Percentiles rank a stretch among this genome's conserved stretches.
Evolutionary conservation across 2,888 invertebrate species (phyloP).

Genomic region (Drosophila tripunctata): DNA sequence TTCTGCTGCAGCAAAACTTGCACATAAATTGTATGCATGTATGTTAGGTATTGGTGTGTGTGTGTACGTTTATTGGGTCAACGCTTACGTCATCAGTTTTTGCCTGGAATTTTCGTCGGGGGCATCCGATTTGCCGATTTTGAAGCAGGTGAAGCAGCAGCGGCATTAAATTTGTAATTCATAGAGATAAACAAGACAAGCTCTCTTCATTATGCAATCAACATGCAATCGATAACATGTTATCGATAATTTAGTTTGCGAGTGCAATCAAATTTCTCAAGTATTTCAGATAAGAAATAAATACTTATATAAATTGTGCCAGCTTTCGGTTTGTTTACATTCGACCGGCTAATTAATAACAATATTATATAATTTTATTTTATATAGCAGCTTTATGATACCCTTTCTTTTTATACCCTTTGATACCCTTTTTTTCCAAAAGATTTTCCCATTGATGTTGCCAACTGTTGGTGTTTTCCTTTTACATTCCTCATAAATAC

Average conservation of each 20-base stretch:
- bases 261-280: not conserved
- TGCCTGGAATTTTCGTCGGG: conserved; percentile 67
- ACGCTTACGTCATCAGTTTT: conserved; percentile 77
- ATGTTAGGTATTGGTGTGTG: conserved; percentile 21
- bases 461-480: conserved; percentile 14
- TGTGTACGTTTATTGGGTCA: conserved; percentile 73
- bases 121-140: conserved; percentile 52
- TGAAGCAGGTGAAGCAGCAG: too few species aligned
- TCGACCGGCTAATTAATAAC: not conserved
- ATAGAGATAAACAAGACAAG: conserved; percentile 33
- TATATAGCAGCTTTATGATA: not conserved
- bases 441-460: conserved; percentile 16
- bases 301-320: conserved; percentile 6
- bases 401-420: too few species aligned
- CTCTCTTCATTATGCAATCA: conserved; percentile 47
- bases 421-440: too few species aligned
- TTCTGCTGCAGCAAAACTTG: conserved; percentile 45
- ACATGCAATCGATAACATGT: conserved; percentile 7
- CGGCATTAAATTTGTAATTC: conserved; percentile 40
- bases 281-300: conserved; percentile 2
- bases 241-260: too few species aligned
- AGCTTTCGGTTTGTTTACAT: conserved; percentile 10
- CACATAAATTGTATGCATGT: conserved; percentile 70
- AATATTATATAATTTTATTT: not conserved
- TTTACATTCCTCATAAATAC: not conserved